Percentiles rank a stretch among this genome's conserved stretches.
These are phyloP conservation scores for Falco concolor DNA, from an alignment of 2,797 vertebrate species.

Conservation along the genomic window DNA sequence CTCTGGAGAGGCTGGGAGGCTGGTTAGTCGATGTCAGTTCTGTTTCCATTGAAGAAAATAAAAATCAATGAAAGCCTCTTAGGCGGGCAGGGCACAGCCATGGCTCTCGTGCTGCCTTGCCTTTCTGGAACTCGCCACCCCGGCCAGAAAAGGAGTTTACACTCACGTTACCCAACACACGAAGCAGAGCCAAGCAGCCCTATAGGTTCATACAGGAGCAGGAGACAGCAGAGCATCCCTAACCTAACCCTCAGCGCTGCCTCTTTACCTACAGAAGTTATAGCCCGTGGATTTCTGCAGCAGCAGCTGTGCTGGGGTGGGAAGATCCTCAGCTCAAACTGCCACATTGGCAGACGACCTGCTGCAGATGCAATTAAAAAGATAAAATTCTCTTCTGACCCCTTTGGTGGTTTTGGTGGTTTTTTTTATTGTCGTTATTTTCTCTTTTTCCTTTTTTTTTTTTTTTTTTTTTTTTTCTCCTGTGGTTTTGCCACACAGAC, in stretches of 20 bases:
- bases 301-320: not conserved
- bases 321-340: not conserved
- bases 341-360: not conserved
- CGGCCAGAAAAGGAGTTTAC: not conserved
- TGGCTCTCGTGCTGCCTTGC: not conserved
- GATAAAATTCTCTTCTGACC: not conserved
- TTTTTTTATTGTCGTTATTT: not conserved
- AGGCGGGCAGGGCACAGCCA: conserved; percentile 51
- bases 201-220: not conserved
- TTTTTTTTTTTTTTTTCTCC: not conserved
- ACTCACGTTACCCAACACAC: not conserved
- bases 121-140: not conserved
- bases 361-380: not conserved
- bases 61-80: conserved; percentile 71
- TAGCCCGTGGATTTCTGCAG: not conserved
- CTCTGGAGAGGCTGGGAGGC: not conserved
- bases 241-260: not conserved
- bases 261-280: not conserved
- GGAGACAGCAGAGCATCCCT: not conserved
- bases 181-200: not conserved
- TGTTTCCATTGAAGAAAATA: conserved; percentile 60
- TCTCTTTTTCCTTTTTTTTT: not conserved
- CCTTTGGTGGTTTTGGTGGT: not conserved
- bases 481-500: not conserved
- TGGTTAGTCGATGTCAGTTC: conserved; percentile 63